phyloP scores from a whole-genome alignment of 1,140 invertebrate species.

The Drosophila nikananu region DNA sequence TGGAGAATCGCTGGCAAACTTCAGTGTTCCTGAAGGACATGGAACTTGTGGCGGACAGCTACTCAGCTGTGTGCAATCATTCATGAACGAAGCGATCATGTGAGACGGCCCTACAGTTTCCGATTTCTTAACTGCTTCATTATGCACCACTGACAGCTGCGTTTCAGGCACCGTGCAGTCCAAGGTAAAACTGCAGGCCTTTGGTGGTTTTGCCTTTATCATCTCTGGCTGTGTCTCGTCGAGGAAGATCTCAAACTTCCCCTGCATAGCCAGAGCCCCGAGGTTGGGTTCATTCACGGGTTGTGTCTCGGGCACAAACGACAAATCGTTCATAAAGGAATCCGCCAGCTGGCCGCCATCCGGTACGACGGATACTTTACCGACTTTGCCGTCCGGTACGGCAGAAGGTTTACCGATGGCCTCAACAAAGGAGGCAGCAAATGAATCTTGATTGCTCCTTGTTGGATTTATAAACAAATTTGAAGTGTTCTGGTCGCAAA shows the following conservation, averaged over 20 bases:
- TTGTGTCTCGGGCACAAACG: conserved; percentile 72
- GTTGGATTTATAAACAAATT: conserved; percentile 34
- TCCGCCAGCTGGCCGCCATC: conserved; percentile 43
- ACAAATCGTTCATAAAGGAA: conserved; percentile 69
- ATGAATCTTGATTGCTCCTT: background rate
- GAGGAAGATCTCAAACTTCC: conserved; percentile 58
- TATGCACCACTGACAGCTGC: conserved; percentile 9
- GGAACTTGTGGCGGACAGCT: conserved; percentile 20
- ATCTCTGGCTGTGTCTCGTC: conserved; percentile 55
- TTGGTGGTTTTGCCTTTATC: background rate
- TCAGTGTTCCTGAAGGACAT: background rate
- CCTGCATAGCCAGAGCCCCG: background rate
- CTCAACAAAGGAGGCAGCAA: background rate
- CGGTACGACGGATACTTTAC: background rate
- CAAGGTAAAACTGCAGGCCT: conserved; percentile 11
- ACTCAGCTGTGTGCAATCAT: conserved; percentile 60
- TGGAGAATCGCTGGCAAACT: conserved; percentile 19
- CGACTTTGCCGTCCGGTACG: background rate
- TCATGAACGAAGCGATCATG: conserved; percentile 60
- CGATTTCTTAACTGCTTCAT: background rate
- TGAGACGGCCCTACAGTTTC: conserved; percentile 24
- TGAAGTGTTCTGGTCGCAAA: conserved; percentile 57
- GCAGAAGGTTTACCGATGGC: background rate
- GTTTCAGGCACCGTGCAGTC: conserved; percentile 52
- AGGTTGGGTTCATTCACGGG: background rate